Percentiles rank a stretch among this genome's conserved stretches.
These are phyloP conservation scores for Buceros bicornis DNA, from an alignment of 2,797 vertebrate species.

Conservation along the genomic window DNA sequence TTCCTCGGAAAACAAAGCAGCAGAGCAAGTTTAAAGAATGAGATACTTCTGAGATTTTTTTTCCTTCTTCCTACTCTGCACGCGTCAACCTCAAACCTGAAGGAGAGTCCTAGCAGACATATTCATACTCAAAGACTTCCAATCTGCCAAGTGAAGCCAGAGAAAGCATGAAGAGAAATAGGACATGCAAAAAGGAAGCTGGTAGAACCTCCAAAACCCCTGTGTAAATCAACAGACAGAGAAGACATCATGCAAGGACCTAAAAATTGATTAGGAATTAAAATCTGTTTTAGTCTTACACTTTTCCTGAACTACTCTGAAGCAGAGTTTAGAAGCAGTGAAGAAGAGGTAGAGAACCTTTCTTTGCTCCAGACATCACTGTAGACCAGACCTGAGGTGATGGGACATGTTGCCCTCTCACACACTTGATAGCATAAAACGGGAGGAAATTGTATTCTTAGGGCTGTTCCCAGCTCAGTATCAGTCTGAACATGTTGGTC, in stretches of 20 bases:
- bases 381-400: not conserved
- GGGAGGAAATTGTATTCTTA: not conserved
- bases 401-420: not conserved
- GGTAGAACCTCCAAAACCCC: not conserved
- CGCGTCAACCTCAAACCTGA: not conserved
- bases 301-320: not conserved
- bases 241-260: not conserved
- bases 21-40: not conserved
- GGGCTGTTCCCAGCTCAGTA: not conserved
- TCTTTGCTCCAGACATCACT: not conserved
- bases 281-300: not conserved
- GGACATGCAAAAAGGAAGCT: not conserved
- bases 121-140: not conserved
- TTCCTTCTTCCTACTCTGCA: not conserved
- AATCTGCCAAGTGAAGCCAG: not conserved
- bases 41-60: not conserved
- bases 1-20: not conserved
- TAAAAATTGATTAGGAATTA: not conserved
- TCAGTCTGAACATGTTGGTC: slow-evolving; percentile 3
- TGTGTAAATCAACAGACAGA: not conserved
- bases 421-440: not conserved
- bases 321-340: not conserved
- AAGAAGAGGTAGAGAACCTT: not conserved
- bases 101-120: not conserved
- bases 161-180: not conserved